A percentile compares a stretch with the other conserved stretches of the same genome.
Evolutionary conservation across 1,140 invertebrate genomes (phyloP).

Genomic region (Orchesella cincta): DNA sequence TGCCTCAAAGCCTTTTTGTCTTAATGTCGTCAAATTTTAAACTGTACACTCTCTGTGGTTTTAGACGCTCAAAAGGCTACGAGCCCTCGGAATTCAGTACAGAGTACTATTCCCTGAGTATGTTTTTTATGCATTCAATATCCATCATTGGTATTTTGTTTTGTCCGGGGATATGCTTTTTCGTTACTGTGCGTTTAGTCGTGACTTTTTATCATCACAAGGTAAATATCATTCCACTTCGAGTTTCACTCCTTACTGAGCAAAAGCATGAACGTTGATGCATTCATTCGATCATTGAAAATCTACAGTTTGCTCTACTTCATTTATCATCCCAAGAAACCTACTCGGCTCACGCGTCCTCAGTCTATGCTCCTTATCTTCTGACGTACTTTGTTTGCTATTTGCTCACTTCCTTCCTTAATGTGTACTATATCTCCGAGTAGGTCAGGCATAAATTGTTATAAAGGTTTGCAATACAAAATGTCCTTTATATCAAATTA

Average conservation of each 20-base stretch:
- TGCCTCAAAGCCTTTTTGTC: too few relatives aligned
- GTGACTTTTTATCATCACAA: slow-evolving; percentile 1
- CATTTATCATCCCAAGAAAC: neutral
- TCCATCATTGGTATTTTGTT: neutral
- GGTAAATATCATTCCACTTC: too few relatives aligned
- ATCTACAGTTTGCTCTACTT: neutral
- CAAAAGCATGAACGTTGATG: too few relatives aligned
- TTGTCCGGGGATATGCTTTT: neutral
- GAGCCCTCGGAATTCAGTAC: neutral
- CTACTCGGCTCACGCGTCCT: neutral
- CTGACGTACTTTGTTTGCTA: neutral
- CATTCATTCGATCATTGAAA: too few relatives aligned
- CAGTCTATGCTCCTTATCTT: neutral
- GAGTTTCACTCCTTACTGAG: too few relatives aligned
- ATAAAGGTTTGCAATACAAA: neutral
- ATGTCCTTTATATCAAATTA: too few relatives aligned
- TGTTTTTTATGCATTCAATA: neutral
- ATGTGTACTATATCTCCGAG: neutral
- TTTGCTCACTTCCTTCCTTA: neutral
- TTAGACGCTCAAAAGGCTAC: neutral
- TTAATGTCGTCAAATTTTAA: too few relatives aligned
- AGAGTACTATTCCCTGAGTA: neutral
- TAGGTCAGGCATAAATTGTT: neutral
- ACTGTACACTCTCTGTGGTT: neutral
- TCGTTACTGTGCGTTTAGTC: neutral